phyloP scores from a whole-genome alignment of 2,888 invertebrate species.

The Ptychoptera contaminata region DNA sequence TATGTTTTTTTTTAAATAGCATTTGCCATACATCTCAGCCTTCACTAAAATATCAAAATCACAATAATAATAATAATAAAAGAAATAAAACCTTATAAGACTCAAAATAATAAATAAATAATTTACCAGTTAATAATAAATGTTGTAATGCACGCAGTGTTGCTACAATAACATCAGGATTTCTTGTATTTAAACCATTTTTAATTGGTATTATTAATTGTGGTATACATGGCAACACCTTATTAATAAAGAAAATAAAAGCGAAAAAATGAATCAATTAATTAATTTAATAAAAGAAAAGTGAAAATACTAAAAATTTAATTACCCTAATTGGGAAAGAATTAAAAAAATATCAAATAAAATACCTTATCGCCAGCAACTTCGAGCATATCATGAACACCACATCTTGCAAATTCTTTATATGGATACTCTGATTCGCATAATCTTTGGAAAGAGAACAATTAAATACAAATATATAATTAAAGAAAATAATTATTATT shows the following conservation, averaged over 20 bases:
- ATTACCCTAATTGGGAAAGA: neutral
- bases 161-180: conserved; percentile 61
- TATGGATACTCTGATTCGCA: conserved; percentile 69
- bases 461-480: neutral
- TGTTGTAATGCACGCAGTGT: conserved; percentile 73
- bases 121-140: conserved; percentile 65
- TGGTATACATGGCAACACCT: conserved; percentile 69
- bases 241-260: neutral
- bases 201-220: conserved; percentile 86
- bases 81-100: neutral
- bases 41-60: too few species aligned
- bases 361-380: conserved; percentile 53
- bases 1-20: too few species aligned
- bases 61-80: neutral
- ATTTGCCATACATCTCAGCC: too few species aligned
- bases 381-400: conserved; percentile 69
- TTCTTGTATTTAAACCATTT: conserved; percentile 74
- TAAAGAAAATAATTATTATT: too few species aligned
- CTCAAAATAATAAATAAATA: neutral
- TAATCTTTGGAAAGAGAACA: conserved; percentile 27
- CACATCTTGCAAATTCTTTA: conserved; percentile 69
- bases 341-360: neutral
- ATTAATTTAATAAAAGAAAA: neutral
- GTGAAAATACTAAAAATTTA: neutral
- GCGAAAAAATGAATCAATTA: too few species aligned